Base-by-base conservation (phyloP, 2,797 vertebrate species). In the Numenius phaeopus region DNA sequence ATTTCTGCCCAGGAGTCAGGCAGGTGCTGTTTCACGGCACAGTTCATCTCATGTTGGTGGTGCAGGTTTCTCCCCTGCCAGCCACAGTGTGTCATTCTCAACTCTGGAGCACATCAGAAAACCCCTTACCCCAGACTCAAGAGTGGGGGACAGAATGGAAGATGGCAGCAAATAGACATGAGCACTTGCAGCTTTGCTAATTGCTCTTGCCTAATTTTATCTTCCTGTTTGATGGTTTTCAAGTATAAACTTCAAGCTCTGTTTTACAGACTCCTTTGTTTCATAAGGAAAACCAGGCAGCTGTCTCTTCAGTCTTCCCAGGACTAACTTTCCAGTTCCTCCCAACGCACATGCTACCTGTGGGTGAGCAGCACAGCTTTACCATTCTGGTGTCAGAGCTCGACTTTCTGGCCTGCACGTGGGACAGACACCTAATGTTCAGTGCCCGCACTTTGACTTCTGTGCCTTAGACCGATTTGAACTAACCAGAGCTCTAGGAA, bases 1-100 rank as follows among this genome's bases (percentile, higher is more conserved):
- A 18, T 44, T 54, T 55, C 54, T 44, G 10, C 32, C 32, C 29
- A 29, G 27, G 49, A 61, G 24, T 37, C 40, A 44, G 30, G 24
- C 5, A 19, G 37, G 4, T 44, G 24, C 8, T 50, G 9, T 62
- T 83, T 61, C 4, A 3, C 9, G 5, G 7, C 2, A 0, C 6
- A 46, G 30, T 66, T 90, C 24, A n/a, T 11, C 30, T 86, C 1
- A 0, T 30, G 9, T 16, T 2, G 2, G 47, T 34, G 10, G 21
- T 29, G 46, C 2, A 10, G 50, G 16, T 30, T 50, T 24, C 27
- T 85, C 16, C 22, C 62, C 47, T 79, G 18, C 6, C 46, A 86
- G 46, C 4, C 19, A 65, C 49, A 47, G 37, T 7, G 34, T 19
- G 5, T 2, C 14, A 30, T 83, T 80, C 30, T 65, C 29, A 55